Conservation (phyloP, 37 sponge, comb jelly and placozoan species). For the Hormiphora californensis region DNA sequence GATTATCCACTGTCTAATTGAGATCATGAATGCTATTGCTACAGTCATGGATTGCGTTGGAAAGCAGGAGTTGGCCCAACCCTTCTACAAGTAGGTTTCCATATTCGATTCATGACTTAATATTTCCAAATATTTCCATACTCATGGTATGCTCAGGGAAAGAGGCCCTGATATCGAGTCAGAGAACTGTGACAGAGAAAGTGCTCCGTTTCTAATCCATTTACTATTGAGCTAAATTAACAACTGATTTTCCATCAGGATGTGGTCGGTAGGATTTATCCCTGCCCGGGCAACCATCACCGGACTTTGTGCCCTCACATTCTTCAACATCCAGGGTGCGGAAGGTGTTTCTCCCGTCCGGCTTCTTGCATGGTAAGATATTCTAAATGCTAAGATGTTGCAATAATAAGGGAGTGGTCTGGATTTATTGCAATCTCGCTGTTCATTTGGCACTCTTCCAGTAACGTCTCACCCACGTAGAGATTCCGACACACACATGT, state of each 20-base stretch:
- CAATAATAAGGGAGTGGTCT: too few species aligned
- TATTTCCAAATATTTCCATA: too few species aligned
- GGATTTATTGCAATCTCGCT: too few species aligned
- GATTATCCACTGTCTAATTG: not conserved
- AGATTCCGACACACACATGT: too few species aligned
- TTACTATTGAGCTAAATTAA: not conserved
- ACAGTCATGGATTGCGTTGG: not conserved
- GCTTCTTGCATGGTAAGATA: not conserved
- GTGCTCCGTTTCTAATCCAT: not conserved
- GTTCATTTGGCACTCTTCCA: too few species aligned
- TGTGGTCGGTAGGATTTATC: constrained; percentile 45
- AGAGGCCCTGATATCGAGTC: too few species aligned
- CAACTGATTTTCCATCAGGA: not conserved
- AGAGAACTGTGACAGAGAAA: too few species aligned
- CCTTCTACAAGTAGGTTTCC: constrained; percentile 49
- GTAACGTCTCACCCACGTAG: too few species aligned
- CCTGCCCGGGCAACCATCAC: not conserved
- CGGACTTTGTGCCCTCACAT: not conserved
- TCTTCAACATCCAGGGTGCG: constrained; percentile 18
- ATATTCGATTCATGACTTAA: too few species aligned
- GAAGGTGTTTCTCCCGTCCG: not conserved
- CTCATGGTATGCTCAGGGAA: too few species aligned
- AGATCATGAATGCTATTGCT: constrained; percentile 17
- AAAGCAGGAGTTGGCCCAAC: not conserved
- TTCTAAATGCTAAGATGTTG: too few species aligned